Conservation (phyloP, 2,113 vertebrate genomes). For the Thermophis baileyi region DNA sequence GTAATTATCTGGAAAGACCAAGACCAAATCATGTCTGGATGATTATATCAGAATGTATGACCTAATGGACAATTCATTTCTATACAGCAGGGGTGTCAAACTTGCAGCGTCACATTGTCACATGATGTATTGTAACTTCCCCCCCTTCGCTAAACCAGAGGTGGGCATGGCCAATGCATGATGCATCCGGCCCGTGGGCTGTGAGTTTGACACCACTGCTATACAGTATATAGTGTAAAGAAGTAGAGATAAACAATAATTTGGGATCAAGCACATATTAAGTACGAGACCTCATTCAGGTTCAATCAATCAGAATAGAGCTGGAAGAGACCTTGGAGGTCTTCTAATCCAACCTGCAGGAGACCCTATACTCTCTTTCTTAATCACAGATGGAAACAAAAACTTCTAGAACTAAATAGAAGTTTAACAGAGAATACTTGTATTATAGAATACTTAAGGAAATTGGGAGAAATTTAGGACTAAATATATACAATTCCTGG, state of each 20-base stretch:
- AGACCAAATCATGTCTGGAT: not conserved
- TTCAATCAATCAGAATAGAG: not conserved
- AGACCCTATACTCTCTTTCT: not conserved
- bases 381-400: not conserved
- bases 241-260: not conserved
- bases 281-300: not conserved
- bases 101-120: too few relatives aligned
- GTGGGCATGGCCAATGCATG: too few relatives aligned
- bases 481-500: not conserved
- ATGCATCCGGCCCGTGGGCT: too few relatives aligned
- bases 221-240: not conserved
- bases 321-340: too few relatives aligned
- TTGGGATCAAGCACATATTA: not conserved
- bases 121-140: too few relatives aligned
- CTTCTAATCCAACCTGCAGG: not conserved
- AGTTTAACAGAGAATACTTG: not conserved
- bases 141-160: too few relatives aligned
- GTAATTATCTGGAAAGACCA: not conserved
- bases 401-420: constrained; percentile 2
- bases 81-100: not conserved
- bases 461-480: not conserved
- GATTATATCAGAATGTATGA: not conserved
- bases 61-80: not conserved
- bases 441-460: not conserved
- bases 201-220: not conserved